Percentiles rank a stretch among this genome's conserved stretches.
phyloP scores from a whole-genome alignment of 2,888 invertebrate species.

The Drosophila antonietae region DNA sequence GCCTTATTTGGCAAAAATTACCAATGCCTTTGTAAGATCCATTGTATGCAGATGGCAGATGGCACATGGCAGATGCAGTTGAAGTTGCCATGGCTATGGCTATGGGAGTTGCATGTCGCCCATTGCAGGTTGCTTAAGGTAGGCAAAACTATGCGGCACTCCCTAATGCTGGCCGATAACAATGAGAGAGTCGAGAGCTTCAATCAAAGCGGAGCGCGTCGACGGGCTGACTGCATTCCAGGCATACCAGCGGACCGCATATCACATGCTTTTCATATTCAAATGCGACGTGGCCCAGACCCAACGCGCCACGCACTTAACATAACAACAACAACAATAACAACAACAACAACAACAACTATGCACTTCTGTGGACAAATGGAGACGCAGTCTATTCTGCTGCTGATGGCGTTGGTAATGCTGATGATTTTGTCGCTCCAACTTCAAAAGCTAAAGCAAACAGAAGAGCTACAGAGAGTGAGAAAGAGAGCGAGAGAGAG shows the following conservation, averaged over 20 bases:
- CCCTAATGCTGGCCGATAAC: constrained; percentile 53
- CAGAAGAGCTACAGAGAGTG: constrained; percentile 35
- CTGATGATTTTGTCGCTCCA: constrained; percentile 76
- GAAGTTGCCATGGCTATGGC: constrained; percentile 28
- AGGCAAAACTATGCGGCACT: constrained; percentile 44
- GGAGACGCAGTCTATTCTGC: constrained; percentile 45
- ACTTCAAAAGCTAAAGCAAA: constrained; percentile 77
- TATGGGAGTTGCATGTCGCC: constrained; percentile 19
- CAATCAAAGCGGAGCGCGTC: constrained; percentile 40
- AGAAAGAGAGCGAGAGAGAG: constrained; percentile 35
- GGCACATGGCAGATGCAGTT: constrained; percentile 34
- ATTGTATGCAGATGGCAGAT: constrained; percentile 69
- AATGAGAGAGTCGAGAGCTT: constrained; percentile 26
- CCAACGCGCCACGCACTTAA: constrained; percentile 68
- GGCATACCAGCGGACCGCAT: constrained; percentile 62
- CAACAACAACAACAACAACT: constrained; percentile 56
- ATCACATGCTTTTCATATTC: constrained; percentile 71
- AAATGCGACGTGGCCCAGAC: constrained; percentile 63
- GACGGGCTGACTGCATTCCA: constrained; percentile 62
- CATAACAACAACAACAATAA: constrained; percentile 57
- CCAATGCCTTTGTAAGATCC: constrained; percentile 53
- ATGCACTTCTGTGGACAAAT: constrained; percentile 51
- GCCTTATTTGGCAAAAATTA: constrained; percentile 74
- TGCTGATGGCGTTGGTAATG: constrained; percentile 37
- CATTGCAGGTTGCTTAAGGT: constrained; percentile 30